Evolutionary conservation across 2,113 vertebrate genomes (phyloP), one percentile per base, ranked within the genome.

Genomic region (Hemiscyllium ocellatum): DNA sequence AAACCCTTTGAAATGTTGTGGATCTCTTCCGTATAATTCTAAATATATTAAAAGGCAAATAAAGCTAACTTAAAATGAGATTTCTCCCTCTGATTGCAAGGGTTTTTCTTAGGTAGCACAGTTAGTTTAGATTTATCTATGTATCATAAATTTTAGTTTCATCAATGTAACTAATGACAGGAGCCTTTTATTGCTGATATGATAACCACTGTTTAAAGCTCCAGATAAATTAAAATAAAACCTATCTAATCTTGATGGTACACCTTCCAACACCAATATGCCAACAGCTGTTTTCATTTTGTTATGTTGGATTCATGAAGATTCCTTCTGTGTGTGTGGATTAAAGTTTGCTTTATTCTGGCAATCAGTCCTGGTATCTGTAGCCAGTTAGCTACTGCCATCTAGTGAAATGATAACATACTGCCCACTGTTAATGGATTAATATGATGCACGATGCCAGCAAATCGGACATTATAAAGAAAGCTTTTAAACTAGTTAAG

Each of bases 361-460:
- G 26, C 26, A 29, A 10, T 33, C 42, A 95, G 33, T 47, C 50
- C 94, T 19, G 52, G 26, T 65, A 95, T 70, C 29, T 94, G 66
- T 94, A 20, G 89, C 6, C 68, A 52, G 69, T 29, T 72, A 50
- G 68, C 68, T 95, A 20, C 94, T 95, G 94, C 94, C 94, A 95
- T 76, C 94, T 95, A 72, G 68, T 76, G 94, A 52, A 76, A 50
- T 72, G 42, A 95, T 95, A 52, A 76, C 52, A 47, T 50, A 95
- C 94, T 72, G 69, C 29, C 66, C 37, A 50, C 42, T 42, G 26
- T 24, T 56, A 29, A 24, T 89, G 86, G 6, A 89, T 89, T 85
- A 7, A 85, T 85, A 29, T 89, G 90, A 42, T 94, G 20, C 19
- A 68, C 10, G 65, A 94, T 94, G 19, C 33, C 61, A 68, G 37